Evolutionary conservation across 30 jellyfish, hydroid and myxozoan species (phyloP), one percentile per base, ranked within the genome.

Genomic region (Clytia hemisphaerica): DNA sequence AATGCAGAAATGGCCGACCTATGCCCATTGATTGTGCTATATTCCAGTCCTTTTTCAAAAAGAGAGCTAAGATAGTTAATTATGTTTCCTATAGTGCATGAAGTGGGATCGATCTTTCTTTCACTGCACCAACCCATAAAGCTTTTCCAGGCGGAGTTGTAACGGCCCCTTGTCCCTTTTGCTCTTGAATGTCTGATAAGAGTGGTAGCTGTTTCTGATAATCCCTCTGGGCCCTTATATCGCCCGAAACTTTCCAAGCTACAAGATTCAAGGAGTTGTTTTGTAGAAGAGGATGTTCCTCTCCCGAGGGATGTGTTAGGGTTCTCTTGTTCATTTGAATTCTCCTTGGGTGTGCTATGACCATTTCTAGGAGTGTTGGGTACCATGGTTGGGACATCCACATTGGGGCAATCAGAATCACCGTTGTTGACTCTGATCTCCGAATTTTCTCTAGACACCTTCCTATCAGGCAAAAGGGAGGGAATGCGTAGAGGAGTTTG

Each of bases 141-240:
- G 27, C 4, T 19, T 22, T 55, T 26, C 70, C 70, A 55, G 70
- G 70, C 70, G 28, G 70, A 3, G 70, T 55, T 55, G 70, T 61
- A 61, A 61, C 37, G 34, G 70, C 70, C 32, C 32, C 70, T 55
- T 24, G 70, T 55, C 15, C 70, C 70, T 5, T 12, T 19, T 16
- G 70, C 9, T 26, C 70, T 55, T 44, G 70, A 19, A 26, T 55
- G 6, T 44, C 28, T 6, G 70, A 55, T 55, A 55, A 55, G 70
- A 12, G 24, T 55, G 70, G 70, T 26, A 55, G 70, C 70, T 55
- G 70, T 26, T 55, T 55, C 21, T 55, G 70, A 55, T 16, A 6
- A 19, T 44, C 75, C 75, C 37, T 54, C 10, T 54, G 28, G 9
- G 15, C 32, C 46, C 70, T 26, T 55, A 26, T 26, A 4, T 55